Base-by-base conservation (phyloP, 2,113 vertebrate genomes). In the Dasyornis broadbenti region DNA sequence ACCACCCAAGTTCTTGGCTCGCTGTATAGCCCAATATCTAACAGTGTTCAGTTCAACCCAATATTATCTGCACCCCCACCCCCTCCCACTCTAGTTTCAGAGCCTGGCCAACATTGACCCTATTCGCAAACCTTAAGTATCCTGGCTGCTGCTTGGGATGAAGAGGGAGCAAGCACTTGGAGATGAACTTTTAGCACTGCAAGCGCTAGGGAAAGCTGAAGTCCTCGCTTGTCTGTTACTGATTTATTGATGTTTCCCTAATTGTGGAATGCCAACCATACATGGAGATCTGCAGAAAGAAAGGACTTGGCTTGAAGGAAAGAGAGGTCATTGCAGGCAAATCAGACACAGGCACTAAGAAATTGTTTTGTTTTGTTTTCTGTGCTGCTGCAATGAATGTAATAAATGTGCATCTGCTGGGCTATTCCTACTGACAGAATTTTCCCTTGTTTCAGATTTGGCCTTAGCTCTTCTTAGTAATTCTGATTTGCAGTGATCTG, bases 1-100 rank as follows among this genome's bases (percentile, higher is more conserved):
- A 89, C 96, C 87, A 95, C 95, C 89, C 95, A 95, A 90, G 93
- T 72, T 96, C 88, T 97, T 97, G 92, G 95, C 94, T 96, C 5
- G 0, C 45, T 44, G 63, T 4, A 1, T 53, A 70, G 53, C 33
- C 81, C 81, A 82, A 13, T 89, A 82, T 92, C 83, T 91, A 91
- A 76, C 6, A 0, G 69, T 2, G 0, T 59, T 89, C 65, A 50
- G 56, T 49, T 93, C 90, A 94, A 59, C 23, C 28, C 86, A 64
- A 22, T 26, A 56, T 49, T 82, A 93, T 89, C 88, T 81, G 28
- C 57, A 63, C 37, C 45, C 50, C 53, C 33, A 73, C 19, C 28
- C 60, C 16, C 50, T 76, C 53, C 0, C 1, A 78, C 24, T 86
- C 86, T 65, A 70, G 61, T 50, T 68, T 69, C 76, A 77, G 65